Percentiles rank a stretch among this genome's conserved stretches.
Evolutionary conservation across 2,113 vertebrate species (phyloP).

Genomic region (human): GRCh38 chr3:12127001-12127500

Average conservation of each 20-base stretch:
- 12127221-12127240: not conserved
- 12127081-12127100: not conserved
- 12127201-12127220: conserved; percentile 9
- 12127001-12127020: not conserved
- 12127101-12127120: conserved; percentile 13
- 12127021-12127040: conserved; percentile 19
- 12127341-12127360: not conserved
- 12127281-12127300: not conserved
- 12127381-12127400: not conserved
- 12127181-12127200: not conserved
- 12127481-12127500: conserved; percentile 30
- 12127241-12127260: not conserved
- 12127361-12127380: not conserved
- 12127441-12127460: not conserved
- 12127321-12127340: not conserved
- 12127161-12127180: conserved; percentile 8
- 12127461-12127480: not conserved
- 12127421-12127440: not conserved
- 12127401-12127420: not conserved
- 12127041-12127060: conserved; percentile 15
- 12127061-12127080: conserved; percentile 9
- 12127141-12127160: not conserved
- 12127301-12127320: not conserved
- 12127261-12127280: not conserved
- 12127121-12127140: not conserved